phyloP scores from a whole-genome alignment of 2,113 vertebrate species.

The Aphyosemion australe region DNA sequence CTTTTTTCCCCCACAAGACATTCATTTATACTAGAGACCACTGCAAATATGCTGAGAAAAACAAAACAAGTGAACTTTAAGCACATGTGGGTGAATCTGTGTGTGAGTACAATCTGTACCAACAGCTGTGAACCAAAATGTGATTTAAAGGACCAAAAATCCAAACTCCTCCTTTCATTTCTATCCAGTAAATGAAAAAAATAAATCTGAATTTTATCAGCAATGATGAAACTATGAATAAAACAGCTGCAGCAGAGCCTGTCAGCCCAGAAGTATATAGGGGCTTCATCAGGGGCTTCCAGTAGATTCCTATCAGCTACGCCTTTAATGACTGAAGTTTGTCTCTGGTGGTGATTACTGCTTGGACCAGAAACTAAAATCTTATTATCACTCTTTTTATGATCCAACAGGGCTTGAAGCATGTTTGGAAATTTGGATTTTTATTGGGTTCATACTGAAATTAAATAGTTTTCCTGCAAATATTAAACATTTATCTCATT shows the following conservation, averaged over 20 bases:
- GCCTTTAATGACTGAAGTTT: not conserved
- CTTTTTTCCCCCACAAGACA: no score
- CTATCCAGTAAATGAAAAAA: not conserved
- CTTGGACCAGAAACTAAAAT: not conserved
- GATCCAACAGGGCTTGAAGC: not conserved
- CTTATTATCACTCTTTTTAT: not conserved
- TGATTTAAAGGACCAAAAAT: no score
- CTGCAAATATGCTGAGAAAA: no score
- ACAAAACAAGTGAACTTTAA: no score
- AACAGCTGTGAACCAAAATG: no score
- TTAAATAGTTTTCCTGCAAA: not conserved
- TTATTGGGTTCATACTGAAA: not conserved
- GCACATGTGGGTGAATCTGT: no score
- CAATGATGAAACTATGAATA: not conserved
- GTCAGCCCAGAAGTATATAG: not conserved
- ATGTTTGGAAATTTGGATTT: not conserved
- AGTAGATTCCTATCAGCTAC: not conserved
- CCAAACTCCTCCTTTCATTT: no score
- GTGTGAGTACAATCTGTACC: no score
- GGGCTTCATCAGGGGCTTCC: not conserved
- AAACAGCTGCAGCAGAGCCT: not conserved
- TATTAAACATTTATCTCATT: not conserved
- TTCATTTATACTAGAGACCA: no score
- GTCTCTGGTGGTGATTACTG: not conserved
- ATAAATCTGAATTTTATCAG: not conserved